Evolutionary conservation across 1,140 invertebrate genomes (phyloP).

Genomic region (Phortica variegata): DNA sequence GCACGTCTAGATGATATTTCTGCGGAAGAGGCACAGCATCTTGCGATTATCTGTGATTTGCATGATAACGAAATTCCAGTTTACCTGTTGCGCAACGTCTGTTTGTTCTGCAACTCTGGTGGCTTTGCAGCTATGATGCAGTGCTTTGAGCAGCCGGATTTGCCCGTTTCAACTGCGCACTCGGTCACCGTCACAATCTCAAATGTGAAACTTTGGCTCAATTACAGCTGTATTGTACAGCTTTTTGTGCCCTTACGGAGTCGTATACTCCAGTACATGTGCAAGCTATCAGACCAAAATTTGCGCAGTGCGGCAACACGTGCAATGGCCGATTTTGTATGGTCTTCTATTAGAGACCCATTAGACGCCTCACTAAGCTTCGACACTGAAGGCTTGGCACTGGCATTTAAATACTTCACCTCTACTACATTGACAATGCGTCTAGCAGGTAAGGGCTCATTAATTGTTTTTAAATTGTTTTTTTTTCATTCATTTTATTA

Average conservation of each 20-base stretch:
- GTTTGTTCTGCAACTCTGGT: conserved; percentile 85
- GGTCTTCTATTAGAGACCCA: conserved; percentile 90
- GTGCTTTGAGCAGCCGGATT: conserved; percentile 79
- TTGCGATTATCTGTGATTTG: conserved; percentile 85
- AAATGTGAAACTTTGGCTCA: conserved; percentile 93
- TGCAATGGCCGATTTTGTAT: conserved; percentile 93
- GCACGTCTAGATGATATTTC: conserved; percentile 75
- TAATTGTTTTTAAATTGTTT: not conserved
- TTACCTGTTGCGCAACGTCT: conserved; percentile 84
- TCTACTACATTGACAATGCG: conserved; percentile 91
- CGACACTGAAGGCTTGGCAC: conserved; percentile 83
- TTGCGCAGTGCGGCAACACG: conserved; percentile 80
- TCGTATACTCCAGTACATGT: conserved; percentile 89
- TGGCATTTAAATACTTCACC: conserved; percentile 94
- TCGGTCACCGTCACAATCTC: conserved; percentile 87
- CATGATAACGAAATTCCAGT: conserved; percentile 91
- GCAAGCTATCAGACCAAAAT: conserved; percentile 87
- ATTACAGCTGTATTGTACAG: conserved; percentile 84
- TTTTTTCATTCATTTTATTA: not conserved
- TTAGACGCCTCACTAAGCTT: conserved; percentile 82
- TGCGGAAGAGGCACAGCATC: conserved; percentile 72
- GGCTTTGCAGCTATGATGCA: conserved; percentile 82
- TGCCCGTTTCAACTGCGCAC: conserved; percentile 85
- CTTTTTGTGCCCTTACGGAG: conserved; percentile 83
- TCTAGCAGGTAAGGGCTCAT: conserved; percentile 63